These are phyloP conservation scores for Girardinichthys multiradiatus DNA, from an alignment of 2,113 vertebrate species.

Conservation along the genomic window DNA sequence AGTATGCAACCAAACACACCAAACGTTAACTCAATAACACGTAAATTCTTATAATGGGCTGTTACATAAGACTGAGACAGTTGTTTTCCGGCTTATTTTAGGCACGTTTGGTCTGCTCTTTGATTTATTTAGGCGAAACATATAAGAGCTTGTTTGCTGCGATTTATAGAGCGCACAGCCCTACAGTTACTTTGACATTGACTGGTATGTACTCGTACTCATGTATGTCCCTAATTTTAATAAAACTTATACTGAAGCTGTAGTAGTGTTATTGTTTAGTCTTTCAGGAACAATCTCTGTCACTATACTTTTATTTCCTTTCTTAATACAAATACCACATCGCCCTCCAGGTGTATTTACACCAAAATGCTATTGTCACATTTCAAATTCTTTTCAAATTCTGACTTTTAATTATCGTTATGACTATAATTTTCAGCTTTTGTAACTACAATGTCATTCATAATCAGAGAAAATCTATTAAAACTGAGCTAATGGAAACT, in stretches of 20 bases:
- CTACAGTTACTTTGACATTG: not conserved
- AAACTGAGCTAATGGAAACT: not conserved
- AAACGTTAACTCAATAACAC: slow-evolving; percentile 31
- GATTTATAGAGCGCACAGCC: not conserved
- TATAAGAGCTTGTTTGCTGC: not conserved
- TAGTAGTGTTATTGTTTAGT: not conserved
- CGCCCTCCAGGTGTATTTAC: not conserved
- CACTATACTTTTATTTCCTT: not conserved
- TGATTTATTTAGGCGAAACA: not conserved
- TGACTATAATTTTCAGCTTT: slow-evolving; percentile 34
- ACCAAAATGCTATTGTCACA: not conserved
- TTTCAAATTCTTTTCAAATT: slow-evolving; percentile 41
- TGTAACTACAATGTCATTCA: slow-evolving; percentile 9
- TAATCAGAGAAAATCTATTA: not conserved
- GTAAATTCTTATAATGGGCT: slow-evolving; percentile 23
- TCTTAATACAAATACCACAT: not conserved
- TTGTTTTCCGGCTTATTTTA: slow-evolving; percentile 11
- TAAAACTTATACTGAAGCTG: not conserved
- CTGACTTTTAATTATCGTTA: slow-evolving; percentile 41
- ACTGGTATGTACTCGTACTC: not conserved
- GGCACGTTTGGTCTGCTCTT: not conserved
- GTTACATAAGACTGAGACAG: slow-evolving; percentile 40
- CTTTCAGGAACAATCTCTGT: not conserved
- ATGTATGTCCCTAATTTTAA: not conserved
- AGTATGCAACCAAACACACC: slow-evolving; percentile 27